phyloP scores from a whole-genome alignment of 2,797 vertebrate species.

The Psittacula echo region DNA sequence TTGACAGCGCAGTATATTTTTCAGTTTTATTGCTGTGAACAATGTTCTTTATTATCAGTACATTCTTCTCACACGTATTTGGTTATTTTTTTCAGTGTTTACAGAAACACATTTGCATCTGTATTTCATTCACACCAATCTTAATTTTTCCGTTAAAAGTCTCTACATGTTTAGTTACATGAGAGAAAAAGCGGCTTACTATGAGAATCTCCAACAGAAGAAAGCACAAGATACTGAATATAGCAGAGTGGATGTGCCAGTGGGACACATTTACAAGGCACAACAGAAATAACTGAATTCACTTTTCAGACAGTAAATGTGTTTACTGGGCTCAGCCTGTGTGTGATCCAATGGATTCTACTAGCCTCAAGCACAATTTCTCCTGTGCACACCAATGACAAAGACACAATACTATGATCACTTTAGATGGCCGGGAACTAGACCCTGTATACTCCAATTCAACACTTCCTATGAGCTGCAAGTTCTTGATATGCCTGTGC shows the following conservation, averaged over 20 bases:
- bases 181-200: not conserved
- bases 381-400: not conserved
- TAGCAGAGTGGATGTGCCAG: not conserved
- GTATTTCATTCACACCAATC: not conserved
- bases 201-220: not conserved
- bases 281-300: not conserved
- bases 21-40: not conserved
- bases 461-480: not conserved
- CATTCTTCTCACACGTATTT: not conserved
- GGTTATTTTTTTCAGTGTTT: not conserved
- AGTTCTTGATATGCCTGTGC: not conserved
- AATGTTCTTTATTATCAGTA: not conserved
- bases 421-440: not conserved
- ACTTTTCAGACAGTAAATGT: not conserved
- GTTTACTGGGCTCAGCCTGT: not conserved
- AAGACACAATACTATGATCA: rapidly evolving
- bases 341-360: not conserved
- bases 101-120: not conserved
- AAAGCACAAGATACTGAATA: not conserved
- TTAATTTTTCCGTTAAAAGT: not conserved
- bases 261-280: not conserved
- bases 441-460: not conserved
- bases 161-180: not conserved
- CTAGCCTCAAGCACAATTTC: not conserved
- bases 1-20: not conserved